These are phyloP conservation scores for Pseudomyrmex dendroicus DNA, from an alignment of 1,140 invertebrate species.

Conservation along the genomic window DNA sequence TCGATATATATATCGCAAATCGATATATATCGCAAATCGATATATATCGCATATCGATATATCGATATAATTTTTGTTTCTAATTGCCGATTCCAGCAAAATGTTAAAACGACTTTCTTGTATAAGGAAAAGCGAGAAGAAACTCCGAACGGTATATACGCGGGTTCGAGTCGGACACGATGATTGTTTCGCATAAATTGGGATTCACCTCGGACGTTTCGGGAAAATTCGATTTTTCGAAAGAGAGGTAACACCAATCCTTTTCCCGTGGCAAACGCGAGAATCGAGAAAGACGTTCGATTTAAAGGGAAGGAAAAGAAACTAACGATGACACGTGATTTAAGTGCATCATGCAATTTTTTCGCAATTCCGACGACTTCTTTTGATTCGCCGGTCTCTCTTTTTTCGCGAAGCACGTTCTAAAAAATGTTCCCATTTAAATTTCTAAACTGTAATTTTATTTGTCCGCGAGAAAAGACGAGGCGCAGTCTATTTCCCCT, in stretches of 20 bases:
- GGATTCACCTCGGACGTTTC: constrained; percentile 9
- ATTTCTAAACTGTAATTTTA: neutral
- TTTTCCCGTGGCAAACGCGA: constrained; percentile 12
- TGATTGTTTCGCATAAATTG: constrained; percentile 60
- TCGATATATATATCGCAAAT: too few relatives aligned
- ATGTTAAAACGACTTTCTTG: too few relatives aligned
- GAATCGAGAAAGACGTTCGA: constrained; percentile 24
- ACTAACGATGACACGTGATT: neutral
- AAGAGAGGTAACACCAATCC: constrained; percentile 23
- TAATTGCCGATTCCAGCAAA: too few relatives aligned
- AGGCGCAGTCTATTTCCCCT: neutral
- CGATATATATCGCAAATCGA: too few relatives aligned
- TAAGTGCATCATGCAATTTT: constrained; percentile 12
- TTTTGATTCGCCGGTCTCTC: too few relatives aligned
- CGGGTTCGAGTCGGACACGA: constrained; percentile 12
- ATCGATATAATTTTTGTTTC: too few relatives aligned
- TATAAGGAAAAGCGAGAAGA: constrained; percentile 37
- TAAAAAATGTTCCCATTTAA: neutral
- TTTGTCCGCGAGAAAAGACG: constrained; percentile 19
- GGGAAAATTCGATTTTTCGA: constrained; percentile 51
- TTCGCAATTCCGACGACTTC: too few relatives aligned
- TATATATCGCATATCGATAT: too few relatives aligned
- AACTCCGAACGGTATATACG: constrained; percentile 2
- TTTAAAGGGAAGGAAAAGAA: neutral
- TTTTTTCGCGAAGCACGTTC: too few relatives aligned